Evolutionary conservation across 2,113 vertebrate genomes (phyloP), one percentile per base, ranked within the genome.

Genomic region (Gallinago undulata): DNA sequence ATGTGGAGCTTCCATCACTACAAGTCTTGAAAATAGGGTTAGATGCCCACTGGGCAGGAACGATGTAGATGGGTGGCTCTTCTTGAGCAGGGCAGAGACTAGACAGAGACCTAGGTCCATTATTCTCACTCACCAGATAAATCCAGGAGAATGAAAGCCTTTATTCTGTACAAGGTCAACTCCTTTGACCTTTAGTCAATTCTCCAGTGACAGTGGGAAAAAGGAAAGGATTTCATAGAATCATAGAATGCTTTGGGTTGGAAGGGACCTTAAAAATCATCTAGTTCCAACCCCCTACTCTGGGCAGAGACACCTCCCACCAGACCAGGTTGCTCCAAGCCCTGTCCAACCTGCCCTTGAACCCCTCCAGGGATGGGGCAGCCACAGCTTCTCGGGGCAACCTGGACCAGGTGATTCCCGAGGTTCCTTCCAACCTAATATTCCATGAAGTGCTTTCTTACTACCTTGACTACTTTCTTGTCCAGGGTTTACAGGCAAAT

Each of bases 101-200:
- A 48, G 25, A 19, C n/a, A 43, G 0, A 15, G 0, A 15, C 68
- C 21, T 10, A 57, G 9, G 33, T 30, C 33, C 55, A 30, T 30
- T 55, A 55, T 30, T 30, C 37, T 68, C 35, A 28, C 68, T 35
- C 25, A 30, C 27, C 45, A 74, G 31, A 51, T 25, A 30, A 72
- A 77, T 51, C 55, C 63, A 60, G 43, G 51, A 60, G 43, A 70
- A 30, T 63, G 55, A 48, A 77, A 84, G 25, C 41, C 30, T 48
- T n/a, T 11, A 55, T 41, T 55, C 48, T 19, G 13, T 23, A 56
- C 19, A 47, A 68, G 16, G 39, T 59, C 62, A 14, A 4, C 37
- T 33, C 43, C 59, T 41, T 81, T 2, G 0, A 43, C 19, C 33
- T 57, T 57, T 10, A 43, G 16, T 9, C 30, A 50, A 7, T 28